A percentile compares a stretch with the other conserved stretches of the same genome.
Conservation (phyloP, 2,797 vertebrate genomes). For the Urosaurus nigricauda region DNA sequence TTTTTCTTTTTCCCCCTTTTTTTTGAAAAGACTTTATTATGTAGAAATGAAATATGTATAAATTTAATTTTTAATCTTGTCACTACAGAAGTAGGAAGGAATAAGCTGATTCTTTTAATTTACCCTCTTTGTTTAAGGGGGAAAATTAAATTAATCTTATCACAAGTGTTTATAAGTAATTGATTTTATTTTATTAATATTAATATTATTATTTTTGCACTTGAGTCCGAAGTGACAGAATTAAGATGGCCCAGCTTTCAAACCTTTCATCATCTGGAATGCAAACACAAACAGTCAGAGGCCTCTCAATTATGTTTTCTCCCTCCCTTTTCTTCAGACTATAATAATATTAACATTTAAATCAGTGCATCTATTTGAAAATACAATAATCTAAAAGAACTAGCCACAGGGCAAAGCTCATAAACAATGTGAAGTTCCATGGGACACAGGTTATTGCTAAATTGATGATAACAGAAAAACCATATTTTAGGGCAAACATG, state of each 20-base stretch:
- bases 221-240: constrained; percentile 72
- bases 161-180: constrained; percentile 82
- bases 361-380: constrained; percentile 37
- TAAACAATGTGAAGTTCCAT: constrained; percentile 6
- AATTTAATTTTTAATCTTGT: constrained; percentile 89
- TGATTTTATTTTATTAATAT: constrained; percentile 72
- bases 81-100: constrained; percentile 81
- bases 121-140: constrained; percentile 80
- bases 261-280: background rate
- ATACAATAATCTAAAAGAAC: constrained; percentile 37
- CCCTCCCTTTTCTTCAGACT: constrained; percentile 25
- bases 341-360: constrained; percentile 49
- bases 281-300: constrained; percentile 50
- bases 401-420: constrained; percentile 23
- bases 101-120: constrained; percentile 85
- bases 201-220: constrained; percentile 39
- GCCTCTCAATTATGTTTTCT: constrained; percentile 24
- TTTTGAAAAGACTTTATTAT: constrained; percentile 86
- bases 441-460: background rate
- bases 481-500: background rate
- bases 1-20: constrained; percentile 64
- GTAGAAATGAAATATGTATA: constrained; percentile 88
- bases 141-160: constrained; percentile 83
- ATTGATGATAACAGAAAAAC: background rate
- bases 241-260: constrained; percentile 56